Evolutionary conservation across 2,797 vertebrate genomes (phyloP), one percentile per base, ranked within the genome.

Genomic region (Acanthurus lineatus): DNA sequence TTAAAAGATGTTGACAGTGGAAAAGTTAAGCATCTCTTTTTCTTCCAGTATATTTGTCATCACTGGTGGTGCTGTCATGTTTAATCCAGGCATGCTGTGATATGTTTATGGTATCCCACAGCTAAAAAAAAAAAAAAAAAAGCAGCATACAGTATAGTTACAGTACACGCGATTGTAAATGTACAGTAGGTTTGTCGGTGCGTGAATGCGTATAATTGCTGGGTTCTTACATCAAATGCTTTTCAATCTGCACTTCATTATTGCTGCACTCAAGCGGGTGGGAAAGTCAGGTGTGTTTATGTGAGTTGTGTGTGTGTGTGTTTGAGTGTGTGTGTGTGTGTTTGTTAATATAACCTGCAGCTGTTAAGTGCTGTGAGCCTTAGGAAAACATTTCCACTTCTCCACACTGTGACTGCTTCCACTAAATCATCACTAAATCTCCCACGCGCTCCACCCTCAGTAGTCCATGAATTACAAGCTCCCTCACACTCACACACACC

Each of bases 351-450:
- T 60, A 76, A 69, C 80, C 68, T 42, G 35, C 3, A 53, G 79
- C 82, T 81, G 79, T 86, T 85, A 88, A 85, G 86, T 79, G 84
- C 85, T 65, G 42, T 72, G 63, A 78, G 83, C 84, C 77, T 84
- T 78, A 86, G 82, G 78, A 90, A 91, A 91, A 90, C 85, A 84
- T 89, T 91, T 91, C 77, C 88, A 81, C 79, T 85, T 86, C 60
- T 88, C 76, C 47, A 71, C 67, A 68, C 69, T 77, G 66, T 77
- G 89, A 85, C 84, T 82, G 74, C 70, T 68, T 9, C 9, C 59
- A 79, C 79, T 90, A 90, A 93, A 90, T 92, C 88, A 89, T 73
- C 64, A 25, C 67, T 85, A 79, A 84, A 85, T 87, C 82, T 87
- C 76, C 76, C 77, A 67, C 69, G 9, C 6, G 20, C 82, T 86